Evolutionary conservation across 2,113 vertebrate genomes (phyloP), one percentile per base, ranked within the genome.

Genomic region (Centrocercus urophasianus): DNA sequence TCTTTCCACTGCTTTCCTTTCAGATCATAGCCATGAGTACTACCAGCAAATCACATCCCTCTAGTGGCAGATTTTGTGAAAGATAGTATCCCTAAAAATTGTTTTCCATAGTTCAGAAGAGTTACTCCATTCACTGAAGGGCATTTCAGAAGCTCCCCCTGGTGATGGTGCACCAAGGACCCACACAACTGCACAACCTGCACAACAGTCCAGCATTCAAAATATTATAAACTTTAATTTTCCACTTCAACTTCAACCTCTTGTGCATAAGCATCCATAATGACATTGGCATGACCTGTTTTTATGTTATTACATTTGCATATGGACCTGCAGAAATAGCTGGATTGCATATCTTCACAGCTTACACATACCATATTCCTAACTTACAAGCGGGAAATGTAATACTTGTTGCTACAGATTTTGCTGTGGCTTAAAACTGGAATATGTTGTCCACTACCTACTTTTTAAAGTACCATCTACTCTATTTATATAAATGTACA

Each of bases 191-290:
- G 12, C 66, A 47, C 34, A 72, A 43, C 25, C 28, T 38, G 12
- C 66, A 47, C 34, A 72, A 38, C 38, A 38, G 54, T 79, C 36
- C n/a, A 82, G 38, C 4, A 1, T 6, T 86, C 74, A 84, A 57
- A 86, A 65, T 9, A 12, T 63, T 30, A 10, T 12, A 56, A 48
- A 45, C 91, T 79, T 48, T 61, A 48, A 79, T 88, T 52, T 86
- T 13, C 8, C 36, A 52, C 0, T 13, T 66, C 42, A 83, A 75
- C 22, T 84, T 83, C 9, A 8, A 0, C 19, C 67, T 88, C 28
- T 32, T 0, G 28, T 56, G 30, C 1, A 0, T 71, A n/a, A 81
- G n/a, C 13, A 42, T 34, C 25, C 16, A 1, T 80, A 60, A 52
- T 57, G 25, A 36, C 42, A 34, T 38, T 13, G 30, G 9, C 0